Percentiles rank a stretch among this genome's conserved stretches.
These are phyloP conservation scores for Lamprologus ornatipinnis DNA, from an alignment of 2,113 vertebrate genomes.

Conservation along the genomic window DNA sequence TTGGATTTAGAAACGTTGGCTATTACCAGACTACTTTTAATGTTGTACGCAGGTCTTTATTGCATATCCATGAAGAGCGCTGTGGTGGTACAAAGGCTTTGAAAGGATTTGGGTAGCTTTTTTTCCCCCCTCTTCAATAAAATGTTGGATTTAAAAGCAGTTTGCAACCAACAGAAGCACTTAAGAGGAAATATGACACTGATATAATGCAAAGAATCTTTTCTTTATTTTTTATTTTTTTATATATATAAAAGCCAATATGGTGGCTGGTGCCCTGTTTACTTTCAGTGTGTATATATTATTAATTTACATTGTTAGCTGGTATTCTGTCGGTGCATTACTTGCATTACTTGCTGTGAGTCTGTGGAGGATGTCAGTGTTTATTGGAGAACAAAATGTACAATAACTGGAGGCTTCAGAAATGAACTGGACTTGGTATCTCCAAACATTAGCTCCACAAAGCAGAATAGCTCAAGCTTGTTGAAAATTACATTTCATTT, in stretches of 20 bases:
- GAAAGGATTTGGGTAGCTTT: not conserved
- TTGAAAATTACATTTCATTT: not conserved
- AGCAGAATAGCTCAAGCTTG: not conserved
- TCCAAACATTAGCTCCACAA: not conserved
- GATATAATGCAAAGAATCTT: not conserved
- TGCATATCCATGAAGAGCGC: not conserved
- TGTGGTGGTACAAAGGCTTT: not conserved
- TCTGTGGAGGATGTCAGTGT: not conserved
- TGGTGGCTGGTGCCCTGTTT: not conserved
- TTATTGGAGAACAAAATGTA: not conserved
- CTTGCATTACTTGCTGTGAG: not conserved
- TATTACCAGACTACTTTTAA: not conserved
- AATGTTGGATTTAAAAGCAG: not conserved
- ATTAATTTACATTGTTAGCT: not conserved
- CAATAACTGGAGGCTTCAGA: not conserved
- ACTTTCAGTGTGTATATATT: not conserved
- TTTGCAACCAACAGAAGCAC: not conserved
- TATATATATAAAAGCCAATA: not conserved
- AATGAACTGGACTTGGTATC: not conserved
- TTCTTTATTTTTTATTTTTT: not conserved
- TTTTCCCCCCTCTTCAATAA: accelerated
- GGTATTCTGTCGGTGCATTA: not conserved
- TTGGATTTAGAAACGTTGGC: not conserved
- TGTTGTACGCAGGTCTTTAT: not conserved
- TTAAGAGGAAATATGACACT: not conserved